These are phyloP conservation scores for Tuta absoluta DNA, from an alignment of 2,888 invertebrate genomes.

Conservation along the genomic window DNA sequence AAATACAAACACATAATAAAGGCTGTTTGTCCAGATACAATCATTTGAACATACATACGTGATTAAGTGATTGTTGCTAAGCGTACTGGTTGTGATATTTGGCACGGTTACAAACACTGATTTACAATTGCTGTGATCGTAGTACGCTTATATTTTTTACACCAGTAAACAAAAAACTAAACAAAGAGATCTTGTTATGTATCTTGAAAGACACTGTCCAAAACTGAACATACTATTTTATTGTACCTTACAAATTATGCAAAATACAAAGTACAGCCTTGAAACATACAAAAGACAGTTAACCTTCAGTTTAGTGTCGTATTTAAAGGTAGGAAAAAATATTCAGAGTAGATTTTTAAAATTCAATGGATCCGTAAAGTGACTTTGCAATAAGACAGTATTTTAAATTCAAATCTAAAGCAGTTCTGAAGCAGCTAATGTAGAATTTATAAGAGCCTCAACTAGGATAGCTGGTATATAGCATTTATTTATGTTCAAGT, in stretches of 20 bases:
- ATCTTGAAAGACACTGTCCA: background rate
- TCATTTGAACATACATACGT: background rate
- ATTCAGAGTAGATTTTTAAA: constrained; percentile 10
- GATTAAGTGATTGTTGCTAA: background rate
- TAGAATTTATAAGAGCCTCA: constrained; percentile 12
- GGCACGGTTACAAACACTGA: constrained; percentile 14
- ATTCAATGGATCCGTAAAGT: constrained; percentile 2
- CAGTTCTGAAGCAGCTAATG: background rate
- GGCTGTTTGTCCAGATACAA: too few species aligned
- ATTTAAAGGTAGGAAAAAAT: background rate
- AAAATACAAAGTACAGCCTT: constrained; percentile 1
- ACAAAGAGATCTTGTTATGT: background rate
- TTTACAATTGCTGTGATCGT: background rate
- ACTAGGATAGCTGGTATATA: background rate
- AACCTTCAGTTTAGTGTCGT: constrained; percentile 1
- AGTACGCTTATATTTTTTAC: background rate
- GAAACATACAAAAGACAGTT: background rate
- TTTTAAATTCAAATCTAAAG: constrained; percentile 7
- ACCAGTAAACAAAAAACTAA: background rate
- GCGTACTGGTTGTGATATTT: constrained; percentile 7
- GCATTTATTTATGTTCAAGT: background rate
- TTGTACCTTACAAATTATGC: too few species aligned
- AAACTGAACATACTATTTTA: background rate
- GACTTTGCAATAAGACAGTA: constrained; percentile 5
- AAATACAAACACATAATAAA: too few species aligned